These are phyloP conservation scores for Anagrus nilaparvatae DNA, from an alignment of 1,140 invertebrate genomes.

Conservation along the genomic window DNA sequence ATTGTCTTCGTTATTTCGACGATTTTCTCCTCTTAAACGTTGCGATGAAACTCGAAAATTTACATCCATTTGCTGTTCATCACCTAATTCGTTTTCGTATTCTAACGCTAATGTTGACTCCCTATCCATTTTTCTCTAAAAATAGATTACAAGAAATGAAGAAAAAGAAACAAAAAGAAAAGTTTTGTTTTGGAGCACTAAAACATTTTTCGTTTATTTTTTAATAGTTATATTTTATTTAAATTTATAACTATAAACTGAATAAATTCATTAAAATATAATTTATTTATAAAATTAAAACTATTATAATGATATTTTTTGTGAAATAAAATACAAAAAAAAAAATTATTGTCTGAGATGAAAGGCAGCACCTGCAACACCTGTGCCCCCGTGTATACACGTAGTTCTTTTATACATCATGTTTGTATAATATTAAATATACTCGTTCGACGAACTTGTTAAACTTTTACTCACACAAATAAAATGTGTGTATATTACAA, in stretches of 20 bases:
- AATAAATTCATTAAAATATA: not conserved
- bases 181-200: not conserved
- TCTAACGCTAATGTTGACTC: not conserved
- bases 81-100: slow-evolving; percentile 4
- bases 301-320: not conserved
- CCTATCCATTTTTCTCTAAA: slow-evolving; percentile 7
- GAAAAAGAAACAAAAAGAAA: not conserved
- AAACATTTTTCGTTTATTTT: too few species aligned
- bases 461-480: too few species aligned
- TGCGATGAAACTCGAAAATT: slow-evolving; percentile 3
- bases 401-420: slow-evolving; percentile 12
- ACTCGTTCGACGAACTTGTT: too few species aligned
- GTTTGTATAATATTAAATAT: too few species aligned
- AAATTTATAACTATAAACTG: not conserved
- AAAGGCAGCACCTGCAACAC: slow-evolving; percentile 10
- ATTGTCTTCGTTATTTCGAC: slow-evolving; percentile 12
- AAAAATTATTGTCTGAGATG: not conserved
- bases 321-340: not conserved
- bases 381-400: slow-evolving; percentile 11
- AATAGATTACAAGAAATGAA: not conserved
- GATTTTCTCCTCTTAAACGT: slow-evolving; percentile 5
- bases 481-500: too few species aligned
- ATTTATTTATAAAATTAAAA: not conserved
- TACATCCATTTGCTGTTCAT: slow-evolving; percentile 2
- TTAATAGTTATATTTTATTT: not conserved